These are phyloP conservation scores for Psephotus haematonotus DNA, from an alignment of 2,113 vertebrate genomes.

Conservation along the genomic window DNA sequence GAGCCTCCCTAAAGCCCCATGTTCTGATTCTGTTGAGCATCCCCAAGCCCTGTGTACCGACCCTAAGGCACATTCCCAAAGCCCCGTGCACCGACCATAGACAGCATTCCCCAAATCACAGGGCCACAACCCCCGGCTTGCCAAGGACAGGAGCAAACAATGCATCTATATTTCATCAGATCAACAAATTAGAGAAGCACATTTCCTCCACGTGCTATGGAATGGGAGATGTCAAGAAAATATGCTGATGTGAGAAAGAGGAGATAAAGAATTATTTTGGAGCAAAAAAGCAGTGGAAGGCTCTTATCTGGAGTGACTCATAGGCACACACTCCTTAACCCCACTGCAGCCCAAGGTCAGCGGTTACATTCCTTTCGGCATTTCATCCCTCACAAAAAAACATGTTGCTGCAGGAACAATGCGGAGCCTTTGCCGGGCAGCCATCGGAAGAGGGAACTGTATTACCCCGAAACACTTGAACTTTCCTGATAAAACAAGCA, in stretches of 20 bases:
- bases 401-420: slow-evolving; percentile 60
- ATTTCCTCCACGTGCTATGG: slow-evolving; percentile 57
- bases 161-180: slow-evolving; percentile 30
- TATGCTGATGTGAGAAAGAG: slow-evolving; percentile 69
- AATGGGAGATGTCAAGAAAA: slow-evolving; percentile 67
- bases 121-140: not conserved
- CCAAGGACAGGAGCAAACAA: slow-evolving; percentile 35
- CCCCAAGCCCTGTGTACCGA: not conserved
- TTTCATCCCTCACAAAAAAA: slow-evolving; percentile 66
- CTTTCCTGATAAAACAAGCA: slow-evolving; percentile 54
- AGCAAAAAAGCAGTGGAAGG: slow-evolving; percentile 57
- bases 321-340: slow-evolving; percentile 74
- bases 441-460: slow-evolving; percentile 39
- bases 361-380: slow-evolving; percentile 62
- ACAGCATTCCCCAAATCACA: not conserved
- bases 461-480: slow-evolving; percentile 65
- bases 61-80: not conserved
- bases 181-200: slow-evolving; percentile 44
- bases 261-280: slow-evolving; percentile 74
- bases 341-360: slow-evolving; percentile 74
- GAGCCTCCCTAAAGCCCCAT: not conserved
- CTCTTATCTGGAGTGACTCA: slow-evolving; percentile 73
- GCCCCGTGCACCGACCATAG: not conserved
- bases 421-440: slow-evolving; percentile 10
- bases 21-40: not conserved